Evolutionary conservation across 2,888 invertebrate genomes (phyloP).

Genomic region (Polydrusus tereticollis): DNA sequence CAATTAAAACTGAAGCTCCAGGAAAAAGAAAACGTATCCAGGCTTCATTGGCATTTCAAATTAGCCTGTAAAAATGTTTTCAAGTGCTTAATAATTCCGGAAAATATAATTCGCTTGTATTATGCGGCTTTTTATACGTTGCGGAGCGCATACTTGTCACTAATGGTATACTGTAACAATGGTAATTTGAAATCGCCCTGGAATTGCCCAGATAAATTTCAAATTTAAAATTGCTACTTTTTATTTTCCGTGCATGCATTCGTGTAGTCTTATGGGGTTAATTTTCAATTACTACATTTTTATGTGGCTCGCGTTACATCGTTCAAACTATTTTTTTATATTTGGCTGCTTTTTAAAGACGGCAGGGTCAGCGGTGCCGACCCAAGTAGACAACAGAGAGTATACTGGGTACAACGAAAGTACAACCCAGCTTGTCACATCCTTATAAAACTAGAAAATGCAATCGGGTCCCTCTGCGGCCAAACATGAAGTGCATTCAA

Average conservation of each 20-base stretch:
- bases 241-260: slow-evolving; percentile 12
- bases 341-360: too few relatives aligned
- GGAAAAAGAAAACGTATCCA: slow-evolving; percentile 16
- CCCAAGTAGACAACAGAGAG: too few relatives aligned
- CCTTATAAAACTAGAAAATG: too few relatives aligned
- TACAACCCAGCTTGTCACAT: too few relatives aligned
- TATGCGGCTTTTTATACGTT: slow-evolving; percentile 55
- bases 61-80: slow-evolving; percentile 55
- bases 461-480: too few relatives aligned
- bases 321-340: too few relatives aligned
- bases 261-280: background rate
- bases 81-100: slow-evolving; percentile 57
- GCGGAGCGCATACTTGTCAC: slow-evolving; percentile 52
- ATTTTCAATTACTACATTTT: slow-evolving; percentile 8
- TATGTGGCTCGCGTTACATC: background rate
- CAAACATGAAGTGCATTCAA: too few relatives aligned
- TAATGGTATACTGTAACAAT: slow-evolving; percentile 59
- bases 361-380: too few relatives aligned
- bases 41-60: slow-evolving; percentile 55
- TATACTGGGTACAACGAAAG: too few relatives aligned
- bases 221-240: slow-evolving; percentile 33
- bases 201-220: slow-evolving; percentile 37
- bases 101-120: slow-evolving; percentile 57
- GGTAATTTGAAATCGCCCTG: slow-evolving; percentile 54
- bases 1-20: slow-evolving; percentile 18